Evolutionary conservation across 64 coral and sea anemone genomes (phyloP), one percentile per base, ranked within the genome.

Genomic region (Acropora yongei): DNA sequence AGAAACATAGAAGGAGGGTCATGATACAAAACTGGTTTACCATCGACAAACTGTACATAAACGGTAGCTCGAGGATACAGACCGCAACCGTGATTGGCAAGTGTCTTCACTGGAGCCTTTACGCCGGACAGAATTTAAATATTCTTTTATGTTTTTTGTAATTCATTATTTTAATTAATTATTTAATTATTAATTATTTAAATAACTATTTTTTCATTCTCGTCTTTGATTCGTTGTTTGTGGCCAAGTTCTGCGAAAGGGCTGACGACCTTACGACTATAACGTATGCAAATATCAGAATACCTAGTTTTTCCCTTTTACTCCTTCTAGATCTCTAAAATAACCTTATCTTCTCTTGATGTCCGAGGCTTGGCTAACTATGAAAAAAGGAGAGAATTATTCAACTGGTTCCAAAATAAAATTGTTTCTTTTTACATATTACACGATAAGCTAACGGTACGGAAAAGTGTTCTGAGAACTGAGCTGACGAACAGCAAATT

Each of bases 371-470:
- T 89, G 45, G 75, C n/a, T 3, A 79, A 66, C 43, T 78, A 45
- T 17, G 57, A 66, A 47, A 89, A 89, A 78, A 41, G 41, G 19
- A 68, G 74, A 63, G 76, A 89, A 89, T 14, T 63, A 60, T 89
- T 78, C 45, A 8, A 79, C 11, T 89, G 87, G 87, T 58, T 89
- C 7, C 67, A 47, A 89, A 78, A 60, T 11, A 89, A 89, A 78
- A 65, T 20, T 0, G 63, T 49, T 69, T 48, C 76, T 41, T 80
- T 80, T 65, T 82, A 67, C 44, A 67, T 80, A 57, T 40, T 89
- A 57, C 60, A 69, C 68, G 88, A 89, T 30, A 30, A 55, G 76
- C 17, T 68, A 57, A 0, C 30, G 30, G 30, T 30, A 30, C 30
- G 30, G 30, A 30, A 30, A 30, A 78, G 43, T 67, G 42, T 6